A percentile compares a stretch with the other conserved stretches of the same genome.
Evolutionary conservation across 1,140 invertebrate genomes (phyloP).

Genomic region (Psix sp.): DNA sequence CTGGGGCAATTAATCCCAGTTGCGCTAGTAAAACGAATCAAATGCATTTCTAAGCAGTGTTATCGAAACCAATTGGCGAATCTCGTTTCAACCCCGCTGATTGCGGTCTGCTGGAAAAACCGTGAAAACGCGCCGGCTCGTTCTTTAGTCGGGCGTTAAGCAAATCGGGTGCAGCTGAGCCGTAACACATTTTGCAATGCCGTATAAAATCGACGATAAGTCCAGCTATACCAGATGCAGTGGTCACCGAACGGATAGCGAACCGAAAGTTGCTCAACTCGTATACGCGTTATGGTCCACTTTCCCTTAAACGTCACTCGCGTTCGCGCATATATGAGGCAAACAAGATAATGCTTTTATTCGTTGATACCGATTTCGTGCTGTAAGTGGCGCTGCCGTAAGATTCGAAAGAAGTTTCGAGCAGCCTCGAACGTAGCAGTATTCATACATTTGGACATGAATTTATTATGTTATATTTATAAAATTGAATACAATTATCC

Average conservation of each 20-base stretch:
- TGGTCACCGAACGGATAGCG: constrained; percentile 51
- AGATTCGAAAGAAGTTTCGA: too few relatives aligned
- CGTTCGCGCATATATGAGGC: constrained; percentile 54
- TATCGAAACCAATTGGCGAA: constrained; percentile 10
- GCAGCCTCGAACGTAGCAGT: too few relatives aligned
- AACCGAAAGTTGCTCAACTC: constrained; percentile 66
- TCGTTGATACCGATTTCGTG: constrained; percentile 5
- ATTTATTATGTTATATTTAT: too few relatives aligned
- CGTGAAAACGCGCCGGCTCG: constrained; percentile 13
- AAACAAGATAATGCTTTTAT: constrained; percentile 41
- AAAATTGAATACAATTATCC: too few relatives aligned
- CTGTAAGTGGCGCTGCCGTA: too few relatives aligned
- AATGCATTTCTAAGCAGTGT: background rate
- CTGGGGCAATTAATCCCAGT: too few relatives aligned
- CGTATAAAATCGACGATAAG: constrained; percentile 62
- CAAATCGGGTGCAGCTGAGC: constrained; percentile 37
- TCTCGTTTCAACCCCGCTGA: constrained; percentile 15
- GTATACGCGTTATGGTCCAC: constrained; percentile 64
- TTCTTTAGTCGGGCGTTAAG: constrained; percentile 16
- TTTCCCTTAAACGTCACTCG: constrained; percentile 69
- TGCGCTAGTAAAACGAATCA: background rate
- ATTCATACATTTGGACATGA: too few relatives aligned
- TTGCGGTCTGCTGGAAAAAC: constrained; percentile 25
- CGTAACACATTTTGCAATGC: constrained; percentile 57
- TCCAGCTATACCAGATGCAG: constrained; percentile 46